Conservation (phyloP, 1,140 invertebrate species). For the Anastrepha obliqua region DNA sequence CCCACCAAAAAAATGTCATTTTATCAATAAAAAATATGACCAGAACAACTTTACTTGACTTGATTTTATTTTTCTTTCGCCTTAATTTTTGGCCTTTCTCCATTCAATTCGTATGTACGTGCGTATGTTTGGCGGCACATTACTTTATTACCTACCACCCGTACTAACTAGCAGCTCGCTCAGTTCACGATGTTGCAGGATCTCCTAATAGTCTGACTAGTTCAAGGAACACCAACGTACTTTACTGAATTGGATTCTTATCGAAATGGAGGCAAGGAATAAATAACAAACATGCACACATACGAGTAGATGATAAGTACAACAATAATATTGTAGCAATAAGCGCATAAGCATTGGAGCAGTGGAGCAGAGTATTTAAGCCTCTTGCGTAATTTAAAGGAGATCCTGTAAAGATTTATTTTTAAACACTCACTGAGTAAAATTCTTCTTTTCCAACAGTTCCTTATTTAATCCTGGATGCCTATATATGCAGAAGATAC, state of each 20-base stretch:
- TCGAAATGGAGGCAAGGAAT: background rate
- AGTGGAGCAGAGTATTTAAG: no score
- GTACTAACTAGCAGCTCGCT: background rate
- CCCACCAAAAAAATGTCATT: background rate
- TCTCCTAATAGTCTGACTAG: background rate
- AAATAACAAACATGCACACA: background rate
- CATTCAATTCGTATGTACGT: no score
- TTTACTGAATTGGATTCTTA: conserved; percentile 30
- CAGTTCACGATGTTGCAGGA: background rate
- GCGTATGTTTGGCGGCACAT: background rate
- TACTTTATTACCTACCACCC: conserved; percentile 23
- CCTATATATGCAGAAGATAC: no score
- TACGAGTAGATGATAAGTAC: background rate
- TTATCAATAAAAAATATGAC: conserved; percentile 46
- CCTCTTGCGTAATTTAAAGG: no score
- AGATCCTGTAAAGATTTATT: no score
- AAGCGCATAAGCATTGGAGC: no score
- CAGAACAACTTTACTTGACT: conserved; percentile 17
- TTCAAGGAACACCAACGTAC: conserved; percentile 36
- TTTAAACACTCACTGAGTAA: no score
- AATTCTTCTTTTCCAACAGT: no score
- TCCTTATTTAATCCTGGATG: no score
- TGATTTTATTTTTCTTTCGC: conserved; percentile 40
- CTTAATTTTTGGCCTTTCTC: conserved; percentile 16
- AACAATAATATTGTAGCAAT: no score